Conservation (phyloP, 2,113 vertebrate genomes). For the Archilochus colubris region DNA sequence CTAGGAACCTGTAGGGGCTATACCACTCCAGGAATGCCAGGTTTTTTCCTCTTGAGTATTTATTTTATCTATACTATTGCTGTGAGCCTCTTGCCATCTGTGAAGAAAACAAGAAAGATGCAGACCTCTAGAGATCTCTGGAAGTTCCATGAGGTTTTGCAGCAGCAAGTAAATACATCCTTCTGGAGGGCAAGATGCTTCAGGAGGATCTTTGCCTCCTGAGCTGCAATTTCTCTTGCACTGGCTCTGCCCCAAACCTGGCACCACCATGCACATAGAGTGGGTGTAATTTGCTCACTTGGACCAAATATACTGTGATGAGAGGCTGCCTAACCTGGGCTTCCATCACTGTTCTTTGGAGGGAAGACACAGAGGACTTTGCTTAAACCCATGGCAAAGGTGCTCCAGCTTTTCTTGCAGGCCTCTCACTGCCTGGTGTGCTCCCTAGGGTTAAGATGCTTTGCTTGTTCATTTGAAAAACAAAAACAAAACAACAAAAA, state of each 20-base stretch:
- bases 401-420: neutral
- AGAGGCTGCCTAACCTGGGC: neutral
- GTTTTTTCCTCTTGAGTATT: neutral
- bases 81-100: neutral
- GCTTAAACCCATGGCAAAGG: neutral
- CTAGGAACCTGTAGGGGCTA: neutral
- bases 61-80: neutral
- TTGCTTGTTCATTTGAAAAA: neutral
- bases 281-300: neutral
- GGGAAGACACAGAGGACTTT: neutral
- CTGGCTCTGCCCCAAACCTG: neutral
- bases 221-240: neutral
- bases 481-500: neutral
- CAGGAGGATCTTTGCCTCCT: neutral
- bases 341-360: neutral
- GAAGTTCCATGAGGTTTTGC: neutral
- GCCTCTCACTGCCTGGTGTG: neutral
- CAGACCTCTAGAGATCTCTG: neutral
- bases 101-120: neutral
- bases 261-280: neutral
- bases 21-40: neutral
- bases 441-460: neutral
- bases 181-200: neutral
- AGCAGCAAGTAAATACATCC: neutral
- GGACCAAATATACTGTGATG: neutral